phyloP scores from a whole-genome alignment of 1,140 invertebrate genomes.

The Bicyclus anynana region DNA sequence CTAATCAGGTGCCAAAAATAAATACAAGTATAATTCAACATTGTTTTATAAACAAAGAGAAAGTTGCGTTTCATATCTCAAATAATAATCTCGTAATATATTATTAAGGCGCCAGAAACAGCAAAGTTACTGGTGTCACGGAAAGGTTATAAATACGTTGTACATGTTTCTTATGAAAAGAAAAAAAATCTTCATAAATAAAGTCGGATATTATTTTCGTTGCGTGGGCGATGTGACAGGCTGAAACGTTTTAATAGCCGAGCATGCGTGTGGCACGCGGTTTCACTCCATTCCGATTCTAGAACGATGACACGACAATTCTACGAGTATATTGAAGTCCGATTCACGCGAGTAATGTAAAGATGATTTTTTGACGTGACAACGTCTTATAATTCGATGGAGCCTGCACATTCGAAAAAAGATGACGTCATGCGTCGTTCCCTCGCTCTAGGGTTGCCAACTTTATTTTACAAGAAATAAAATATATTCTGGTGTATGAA shows the following conservation, averaged over 20 bases:
- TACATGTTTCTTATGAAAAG: constrained; percentile 29
- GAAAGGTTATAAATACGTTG: constrained; percentile 25
- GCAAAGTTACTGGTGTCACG: constrained; percentile 20
- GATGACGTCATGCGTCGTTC: too few relatives aligned
- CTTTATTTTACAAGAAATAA: too few relatives aligned
- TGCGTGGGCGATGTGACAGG: constrained; percentile 45
- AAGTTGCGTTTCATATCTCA: background rate
- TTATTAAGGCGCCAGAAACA: constrained; percentile 9
- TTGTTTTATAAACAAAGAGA: background rate
- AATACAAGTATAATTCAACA: too few relatives aligned
- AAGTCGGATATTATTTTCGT: constrained; percentile 38
- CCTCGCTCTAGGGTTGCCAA: too few relatives aligned
- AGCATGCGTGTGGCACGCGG: constrained; percentile 60
- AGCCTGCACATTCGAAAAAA: too few relatives aligned
- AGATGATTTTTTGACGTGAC: too few relatives aligned
- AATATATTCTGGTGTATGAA: too few relatives aligned
- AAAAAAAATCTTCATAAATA: constrained; percentile 40
- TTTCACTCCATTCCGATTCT: constrained; percentile 31
- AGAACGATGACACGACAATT: constrained; percentile 28
- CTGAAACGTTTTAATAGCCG: constrained; percentile 37
- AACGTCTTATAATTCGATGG: too few relatives aligned
- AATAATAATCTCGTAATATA: constrained; percentile 4
- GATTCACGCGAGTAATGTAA: background rate
- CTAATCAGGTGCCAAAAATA: too few relatives aligned
- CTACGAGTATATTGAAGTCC: background rate